These are phyloP conservation scores for Callionymus lyra DNA, from an alignment of 2,113 vertebrate species.

Conservation along the genomic window DNA sequence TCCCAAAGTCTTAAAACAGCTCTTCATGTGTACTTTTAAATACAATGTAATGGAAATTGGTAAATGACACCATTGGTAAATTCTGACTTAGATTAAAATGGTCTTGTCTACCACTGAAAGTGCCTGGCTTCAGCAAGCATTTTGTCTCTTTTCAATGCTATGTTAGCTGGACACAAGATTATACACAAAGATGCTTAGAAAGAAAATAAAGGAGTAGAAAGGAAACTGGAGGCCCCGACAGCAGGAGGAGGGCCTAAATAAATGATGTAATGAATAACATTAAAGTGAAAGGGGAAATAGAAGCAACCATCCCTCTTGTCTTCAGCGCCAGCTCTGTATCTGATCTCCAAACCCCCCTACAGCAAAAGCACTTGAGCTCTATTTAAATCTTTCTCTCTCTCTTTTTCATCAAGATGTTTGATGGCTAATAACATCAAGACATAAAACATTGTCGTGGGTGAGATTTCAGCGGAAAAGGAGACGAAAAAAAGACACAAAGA, in stretches of 20 bases:
- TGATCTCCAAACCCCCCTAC: slow-evolving; percentile 44
- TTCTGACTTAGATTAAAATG: too few species aligned
- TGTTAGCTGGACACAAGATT: too few species aligned
- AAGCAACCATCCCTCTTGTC: slow-evolving; percentile 31
- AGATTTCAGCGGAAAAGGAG: slow-evolving; percentile 14
- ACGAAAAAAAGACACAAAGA: slow-evolving; percentile 9
- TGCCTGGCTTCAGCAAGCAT: too few species aligned
- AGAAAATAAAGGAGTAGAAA: not conserved
- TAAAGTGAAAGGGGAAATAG: slow-evolving; percentile 39
- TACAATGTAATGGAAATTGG: too few species aligned
- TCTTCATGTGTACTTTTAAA: too few species aligned
- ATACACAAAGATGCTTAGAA: not conserved
- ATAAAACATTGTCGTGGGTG: slow-evolving; percentile 25
- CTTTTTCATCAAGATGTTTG: slow-evolving; percentile 39
- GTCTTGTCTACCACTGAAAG: too few species aligned
- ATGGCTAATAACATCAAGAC: slow-evolving; percentile 37
- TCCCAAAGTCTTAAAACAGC: too few species aligned
- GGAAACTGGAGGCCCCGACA: slow-evolving; percentile 8
- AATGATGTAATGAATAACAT: slow-evolving; percentile 66
- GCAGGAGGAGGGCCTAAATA: slow-evolving; percentile 42
- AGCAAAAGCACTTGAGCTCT: slow-evolving; percentile 36
- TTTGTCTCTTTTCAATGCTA: too few species aligned
- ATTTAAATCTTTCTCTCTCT: slow-evolving; percentile 41
- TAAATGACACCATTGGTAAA: too few species aligned
- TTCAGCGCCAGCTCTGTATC: slow-evolving; percentile 30